Evolutionary conservation across 2,888 invertebrate species (phyloP), one percentile per base, ranked within the genome.

Genomic region (Lycophotia porphyrea): DNA sequence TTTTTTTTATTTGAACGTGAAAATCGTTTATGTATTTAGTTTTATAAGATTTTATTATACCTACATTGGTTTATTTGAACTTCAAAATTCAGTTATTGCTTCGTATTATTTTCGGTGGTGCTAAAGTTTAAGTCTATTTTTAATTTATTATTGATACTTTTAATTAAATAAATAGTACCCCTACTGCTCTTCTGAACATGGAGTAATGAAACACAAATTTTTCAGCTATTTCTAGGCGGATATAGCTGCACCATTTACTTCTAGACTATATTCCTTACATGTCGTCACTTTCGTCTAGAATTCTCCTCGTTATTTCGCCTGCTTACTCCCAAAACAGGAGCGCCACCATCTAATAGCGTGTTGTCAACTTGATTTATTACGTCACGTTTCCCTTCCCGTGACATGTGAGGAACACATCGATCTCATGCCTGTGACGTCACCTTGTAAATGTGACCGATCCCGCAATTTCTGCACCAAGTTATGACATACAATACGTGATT

Each of bases 281-380:
- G 47, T 31, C 81, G 55, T 68, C 71, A 74, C 55, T 31, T 63
- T 27, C 60, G 34, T 27, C 69, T 61, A 47, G n/a, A 55, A 72
- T 63, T 34, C n/a, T 68, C 58, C 44, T 65, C 42, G 60, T 44
- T 68, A 69, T 71, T 63, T 76, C 71, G 39, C 42, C 84, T 69
- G 52, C 58, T 61, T 75, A 77, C 42, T 34, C 27, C 72, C 72
- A 49, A 72, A 78, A 80, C 71, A 60, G 71, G 68, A 84, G 66
- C 42, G 42, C 76, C 73, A 52, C 76, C 74, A 31, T 60, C 24
- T 55, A 78, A 67, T 64, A 65, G 49, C 55, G 66, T 55, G 81
- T 85, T 65, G 84, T 87, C 85, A 84, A 80, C 79, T 66, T 78
- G 87, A 85, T 85, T 87, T 81, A 87, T 71, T 67, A 69, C 64